These are phyloP conservation scores for Sturnus vulgaris DNA, from an alignment of 2,113 vertebrate genomes.

Conservation along the genomic window DNA sequence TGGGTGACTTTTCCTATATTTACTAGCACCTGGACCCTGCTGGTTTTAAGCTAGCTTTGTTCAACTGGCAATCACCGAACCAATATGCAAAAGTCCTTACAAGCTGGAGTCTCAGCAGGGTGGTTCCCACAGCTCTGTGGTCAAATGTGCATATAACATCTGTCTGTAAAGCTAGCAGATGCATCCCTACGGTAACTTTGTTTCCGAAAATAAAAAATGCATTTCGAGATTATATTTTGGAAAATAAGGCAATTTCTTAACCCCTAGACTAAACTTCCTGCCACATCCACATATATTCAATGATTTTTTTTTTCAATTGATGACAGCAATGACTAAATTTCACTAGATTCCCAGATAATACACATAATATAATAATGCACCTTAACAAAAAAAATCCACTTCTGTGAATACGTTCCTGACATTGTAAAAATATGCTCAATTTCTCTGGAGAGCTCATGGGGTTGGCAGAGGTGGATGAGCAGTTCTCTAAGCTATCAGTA, in stretches of 20 bases:
- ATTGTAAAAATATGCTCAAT: fast-evolving
- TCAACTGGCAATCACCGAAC: neutral
- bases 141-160: fast-evolving
- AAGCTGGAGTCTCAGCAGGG: neutral
- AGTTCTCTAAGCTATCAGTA: neutral
- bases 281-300: fast-evolving
- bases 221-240: neutral
- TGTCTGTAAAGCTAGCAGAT: neutral
- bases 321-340: neutral
- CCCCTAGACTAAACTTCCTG: neutral
- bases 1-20: neutral
- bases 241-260: neutral
- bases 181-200: neutral
- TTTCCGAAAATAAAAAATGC: neutral
- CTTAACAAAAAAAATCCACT: neutral
- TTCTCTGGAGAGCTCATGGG: neutral
- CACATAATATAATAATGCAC: neutral
- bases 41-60: neutral
- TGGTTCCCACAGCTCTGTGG: neutral
- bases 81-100: neutral
- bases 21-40: neutral
- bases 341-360: neutral
- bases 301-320: neutral
- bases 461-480: neutral
- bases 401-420: neutral